Conservation (phyloP, 1,140 invertebrate genomes). For the Drosophila teissieri region DNA sequence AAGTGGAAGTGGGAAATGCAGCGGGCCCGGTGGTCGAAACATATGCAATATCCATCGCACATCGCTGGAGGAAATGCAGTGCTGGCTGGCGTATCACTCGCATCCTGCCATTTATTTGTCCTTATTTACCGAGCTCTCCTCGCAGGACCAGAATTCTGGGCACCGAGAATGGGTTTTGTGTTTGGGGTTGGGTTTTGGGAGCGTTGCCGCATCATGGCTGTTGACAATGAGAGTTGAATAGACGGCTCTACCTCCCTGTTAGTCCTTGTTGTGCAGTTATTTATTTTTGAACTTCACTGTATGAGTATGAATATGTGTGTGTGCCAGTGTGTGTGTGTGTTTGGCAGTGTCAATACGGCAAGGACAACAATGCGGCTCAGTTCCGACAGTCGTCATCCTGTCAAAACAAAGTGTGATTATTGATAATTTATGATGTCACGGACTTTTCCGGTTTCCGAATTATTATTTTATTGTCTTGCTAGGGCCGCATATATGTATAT, state of each 20-base stretch:
- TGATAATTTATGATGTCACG: slow-evolving; percentile 84
- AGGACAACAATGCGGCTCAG: slow-evolving; percentile 72
- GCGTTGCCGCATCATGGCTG: slow-evolving; percentile 76
- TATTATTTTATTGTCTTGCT: slow-evolving; percentile 68
- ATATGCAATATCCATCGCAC: slow-evolving; percentile 44
- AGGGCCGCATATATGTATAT: slow-evolving; percentile 30
- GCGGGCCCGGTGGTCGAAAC: slow-evolving; percentile 41
- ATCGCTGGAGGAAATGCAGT: slow-evolving; percentile 43
- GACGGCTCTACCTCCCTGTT: slow-evolving; percentile 50
- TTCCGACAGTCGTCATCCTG: slow-evolving; percentile 77
- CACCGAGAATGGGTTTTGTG: slow-evolving; percentile 3
- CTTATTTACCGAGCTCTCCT: slow-evolving; percentile 55
- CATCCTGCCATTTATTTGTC: slow-evolving; percentile 78
- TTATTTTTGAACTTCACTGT: slow-evolving; percentile 44
- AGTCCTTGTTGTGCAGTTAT: slow-evolving; percentile 48
- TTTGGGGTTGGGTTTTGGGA: slow-evolving; percentile 16
- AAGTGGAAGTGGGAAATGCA: slow-evolving; percentile 20
- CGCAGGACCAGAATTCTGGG: slow-evolving; percentile 26
- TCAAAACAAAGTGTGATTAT: slow-evolving; percentile 84
- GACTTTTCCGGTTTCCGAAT: slow-evolving; percentile 64
- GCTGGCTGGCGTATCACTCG: slow-evolving; percentile 52
- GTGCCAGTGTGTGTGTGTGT: slow-evolving; percentile 22
- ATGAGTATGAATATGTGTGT: slow-evolving; percentile 25
- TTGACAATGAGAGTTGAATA: slow-evolving; percentile 72
- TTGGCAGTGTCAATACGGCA: slow-evolving; percentile 53